A percentile compares a stretch with the other conserved stretches of the same genome.
These are phyloP conservation scores for Falco naumanni DNA, from an alignment of 2,797 vertebrate genomes.

Conservation along the genomic window DNA sequence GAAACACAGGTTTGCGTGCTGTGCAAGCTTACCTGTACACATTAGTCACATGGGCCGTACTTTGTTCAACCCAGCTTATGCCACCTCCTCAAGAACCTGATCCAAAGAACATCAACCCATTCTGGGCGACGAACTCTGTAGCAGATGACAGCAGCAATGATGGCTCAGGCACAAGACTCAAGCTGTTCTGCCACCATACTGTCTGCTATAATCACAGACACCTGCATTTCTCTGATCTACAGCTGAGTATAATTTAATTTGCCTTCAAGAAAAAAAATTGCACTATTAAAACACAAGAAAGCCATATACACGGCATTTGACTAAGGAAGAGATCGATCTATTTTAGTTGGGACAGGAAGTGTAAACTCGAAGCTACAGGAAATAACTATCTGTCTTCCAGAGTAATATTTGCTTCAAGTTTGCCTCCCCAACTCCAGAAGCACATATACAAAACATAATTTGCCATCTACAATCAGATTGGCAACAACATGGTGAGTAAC, in stretches of 20 bases:
- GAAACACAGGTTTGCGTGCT: background rate
- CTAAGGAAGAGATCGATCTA: background rate
- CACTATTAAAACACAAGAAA: background rate
- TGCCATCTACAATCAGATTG: background rate
- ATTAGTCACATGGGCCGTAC: background rate
- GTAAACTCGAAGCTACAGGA: background rate
- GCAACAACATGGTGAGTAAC: background rate
- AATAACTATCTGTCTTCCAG: background rate
- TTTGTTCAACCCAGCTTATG: background rate
- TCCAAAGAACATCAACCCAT: background rate
- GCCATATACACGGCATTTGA: background rate
- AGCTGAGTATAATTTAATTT: background rate
- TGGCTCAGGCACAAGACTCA: background rate
- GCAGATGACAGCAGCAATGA: background rate
- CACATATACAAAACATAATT: background rate
- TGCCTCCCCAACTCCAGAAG: background rate
- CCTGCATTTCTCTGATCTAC: background rate
- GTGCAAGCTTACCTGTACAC: background rate
- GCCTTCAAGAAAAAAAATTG: background rate
- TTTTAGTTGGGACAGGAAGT: background rate
- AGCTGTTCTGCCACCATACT: background rate
- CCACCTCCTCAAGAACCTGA: background rate
- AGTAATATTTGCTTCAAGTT: background rate
- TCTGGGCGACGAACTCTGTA: background rate
- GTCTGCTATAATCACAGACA: background rate